Evolutionary conservation across 2,797 vertebrate species (phyloP).

Genomic region (Anguilla obscura): DNA sequence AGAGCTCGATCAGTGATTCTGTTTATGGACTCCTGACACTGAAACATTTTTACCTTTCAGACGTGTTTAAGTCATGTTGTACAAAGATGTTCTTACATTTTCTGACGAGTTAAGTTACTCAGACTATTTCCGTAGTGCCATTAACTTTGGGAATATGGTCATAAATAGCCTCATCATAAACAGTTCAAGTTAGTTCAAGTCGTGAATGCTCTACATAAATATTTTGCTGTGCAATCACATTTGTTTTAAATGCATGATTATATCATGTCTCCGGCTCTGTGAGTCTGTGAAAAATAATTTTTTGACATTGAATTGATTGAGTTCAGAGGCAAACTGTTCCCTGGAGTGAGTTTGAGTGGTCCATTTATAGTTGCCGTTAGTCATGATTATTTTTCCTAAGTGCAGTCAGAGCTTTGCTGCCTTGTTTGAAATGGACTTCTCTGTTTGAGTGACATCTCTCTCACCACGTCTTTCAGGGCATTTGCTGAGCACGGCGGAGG

Average conservation of each 20-base stretch:
- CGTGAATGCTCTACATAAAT: not conserved
- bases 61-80: not conserved
- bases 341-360: not conserved
- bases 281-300: not conserved
- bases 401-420: not conserved
- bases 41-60: not conserved
- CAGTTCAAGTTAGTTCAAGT: not conserved
- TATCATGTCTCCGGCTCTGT: not conserved
- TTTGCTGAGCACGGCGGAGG: slow-evolving; percentile 90
- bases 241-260: not conserved
- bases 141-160: not conserved
- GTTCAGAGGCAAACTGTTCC: not conserved
- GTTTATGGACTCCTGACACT: not conserved
- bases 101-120: not conserved
- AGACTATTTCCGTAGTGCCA: not conserved
- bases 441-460: not conserved
- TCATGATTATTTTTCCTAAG: not conserved
- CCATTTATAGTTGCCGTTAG: not conserved
- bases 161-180: not conserved
- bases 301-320: not conserved
- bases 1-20: not conserved
- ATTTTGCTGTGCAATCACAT: not conserved
- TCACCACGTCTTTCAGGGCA: slow-evolving; percentile 74
- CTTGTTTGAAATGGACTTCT: not conserved
- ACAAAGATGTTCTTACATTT: not conserved